Evolutionary conservation across 1,140 invertebrate genomes (phyloP).

Genomic region (Nymphalis io): DNA sequence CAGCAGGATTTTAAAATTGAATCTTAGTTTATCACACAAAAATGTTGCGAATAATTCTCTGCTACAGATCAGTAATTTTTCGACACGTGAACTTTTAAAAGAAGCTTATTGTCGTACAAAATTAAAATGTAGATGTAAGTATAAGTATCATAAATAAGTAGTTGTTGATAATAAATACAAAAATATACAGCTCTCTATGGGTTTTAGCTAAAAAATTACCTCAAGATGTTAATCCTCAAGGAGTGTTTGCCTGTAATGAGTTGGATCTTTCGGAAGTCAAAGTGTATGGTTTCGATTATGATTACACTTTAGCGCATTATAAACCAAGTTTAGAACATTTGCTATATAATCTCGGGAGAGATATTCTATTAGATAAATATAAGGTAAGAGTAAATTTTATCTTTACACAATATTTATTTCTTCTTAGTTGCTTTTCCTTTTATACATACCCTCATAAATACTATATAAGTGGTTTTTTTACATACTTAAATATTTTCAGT

Average conservation of each 20-base stretch:
- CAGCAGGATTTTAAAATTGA: conserved; percentile 49
- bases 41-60: conserved; percentile 42
- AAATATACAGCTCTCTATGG: conserved; percentile 23
- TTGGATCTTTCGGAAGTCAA: conserved; percentile 94
- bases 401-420: too few relatives aligned
- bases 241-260: conserved; percentile 99
- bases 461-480: neutral
- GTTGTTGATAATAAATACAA: conserved; percentile 8
- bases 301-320: conserved; percentile 98
- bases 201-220: conserved; percentile 92
- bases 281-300: conserved; percentile 99
- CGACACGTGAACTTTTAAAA: conserved; percentile 72
- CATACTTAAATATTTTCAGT: conserved; percentile 83
- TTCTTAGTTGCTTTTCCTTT: too few relatives aligned
- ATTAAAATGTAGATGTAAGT: conserved; percentile 80
- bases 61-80: conserved; percentile 49
- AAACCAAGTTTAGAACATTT: conserved; percentile 93
- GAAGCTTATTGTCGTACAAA: conserved; percentile 78
- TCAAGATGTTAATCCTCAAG: conserved; percentile 90
- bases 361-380: conserved; percentile 92
- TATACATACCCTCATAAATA: too few relatives aligned
- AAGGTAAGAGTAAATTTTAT: conserved; percentile 83
- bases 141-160: conserved; percentile 13
- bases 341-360: conserved; percentile 95
- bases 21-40: conserved; percentile 50